Percentiles rank a stretch among this genome's conserved stretches.
These are phyloP conservation scores for Heteromormyrus szaboi DNA, from an alignment of 2,797 vertebrate species.

Conservation along the genomic window DNA sequence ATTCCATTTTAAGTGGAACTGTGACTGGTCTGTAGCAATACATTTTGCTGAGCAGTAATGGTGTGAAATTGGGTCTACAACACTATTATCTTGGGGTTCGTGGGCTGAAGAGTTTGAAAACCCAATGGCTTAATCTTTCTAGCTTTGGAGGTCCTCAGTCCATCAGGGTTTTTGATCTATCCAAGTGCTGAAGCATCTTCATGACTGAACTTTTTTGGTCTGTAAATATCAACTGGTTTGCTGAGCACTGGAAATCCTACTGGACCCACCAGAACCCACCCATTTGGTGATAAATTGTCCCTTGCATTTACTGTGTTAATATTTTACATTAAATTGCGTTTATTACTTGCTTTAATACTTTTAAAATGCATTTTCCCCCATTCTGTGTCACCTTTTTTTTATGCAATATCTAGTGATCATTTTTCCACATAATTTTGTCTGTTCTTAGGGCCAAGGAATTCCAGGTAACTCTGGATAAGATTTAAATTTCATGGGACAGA, in stretches of 20 bases:
- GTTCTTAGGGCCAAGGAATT: neutral
- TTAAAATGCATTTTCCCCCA: neutral
- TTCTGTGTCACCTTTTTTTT: neutral
- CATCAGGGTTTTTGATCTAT: neutral
- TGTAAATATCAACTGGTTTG: neutral
- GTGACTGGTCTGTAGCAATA: neutral
- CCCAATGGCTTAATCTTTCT: neutral
- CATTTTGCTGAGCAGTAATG: neutral
- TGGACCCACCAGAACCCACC: neutral
- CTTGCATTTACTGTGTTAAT: neutral
- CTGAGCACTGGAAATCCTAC: neutral
- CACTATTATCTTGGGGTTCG: neutral
- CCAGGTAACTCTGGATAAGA: neutral
- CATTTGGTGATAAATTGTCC: neutral
- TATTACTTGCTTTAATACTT: neutral
- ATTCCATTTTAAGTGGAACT: neutral
- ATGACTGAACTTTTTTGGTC: neutral
- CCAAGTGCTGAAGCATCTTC: neutral
- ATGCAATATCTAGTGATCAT: neutral
- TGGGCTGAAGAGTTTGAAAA: neutral
- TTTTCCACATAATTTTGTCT: neutral
- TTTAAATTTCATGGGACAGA: neutral
- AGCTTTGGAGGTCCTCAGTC: neutral
- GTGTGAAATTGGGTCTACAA: neutral
- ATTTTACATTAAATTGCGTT: neutral